These are phyloP conservation scores for Percopsis transmontana DNA, from an alignment of 2,113 vertebrate species.

Conservation along the genomic window DNA sequence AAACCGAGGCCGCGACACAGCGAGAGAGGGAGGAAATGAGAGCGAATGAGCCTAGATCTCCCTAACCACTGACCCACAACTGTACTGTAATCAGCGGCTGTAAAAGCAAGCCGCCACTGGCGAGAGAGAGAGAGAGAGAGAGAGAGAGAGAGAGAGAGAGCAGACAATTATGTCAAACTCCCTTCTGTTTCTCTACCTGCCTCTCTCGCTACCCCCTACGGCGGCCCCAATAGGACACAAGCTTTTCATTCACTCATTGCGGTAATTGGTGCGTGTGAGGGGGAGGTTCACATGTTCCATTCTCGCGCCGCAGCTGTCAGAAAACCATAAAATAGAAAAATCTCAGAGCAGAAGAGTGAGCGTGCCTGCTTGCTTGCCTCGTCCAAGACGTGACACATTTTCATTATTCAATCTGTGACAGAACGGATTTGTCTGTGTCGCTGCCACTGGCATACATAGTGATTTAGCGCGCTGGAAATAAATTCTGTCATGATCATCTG, in stretches of 20 bases:
- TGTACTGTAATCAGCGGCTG: neutral
- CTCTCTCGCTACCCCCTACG: slow-evolving; percentile 61
- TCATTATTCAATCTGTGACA: slow-evolving; percentile 59
- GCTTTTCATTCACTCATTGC: slow-evolving; percentile 77
- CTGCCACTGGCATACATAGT: slow-evolving; percentile 53
- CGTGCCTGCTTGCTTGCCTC: slow-evolving; percentile 36
- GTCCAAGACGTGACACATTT: slow-evolving; percentile 69
- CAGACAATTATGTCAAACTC: slow-evolving; percentile 62
- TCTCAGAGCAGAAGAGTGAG: slow-evolving; percentile 28
- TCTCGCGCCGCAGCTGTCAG: slow-evolving; percentile 70
- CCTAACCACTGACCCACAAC: neutral
- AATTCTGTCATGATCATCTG: slow-evolving; percentile 52
- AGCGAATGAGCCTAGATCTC: no score
- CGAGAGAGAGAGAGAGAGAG: neutral
- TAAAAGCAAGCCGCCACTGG: neutral
- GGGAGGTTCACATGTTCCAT: slow-evolving; percentile 72
- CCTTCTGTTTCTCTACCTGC: slow-evolving; percentile 13
- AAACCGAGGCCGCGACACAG: slow-evolving; percentile 3
- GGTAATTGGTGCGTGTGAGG: slow-evolving; percentile 73
- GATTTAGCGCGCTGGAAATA: slow-evolving; percentile 46
- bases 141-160: slow-evolving; percentile 7
- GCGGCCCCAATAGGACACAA: slow-evolving; percentile 73
- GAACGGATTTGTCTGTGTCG: slow-evolving; percentile 61
- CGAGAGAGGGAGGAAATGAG: no score
- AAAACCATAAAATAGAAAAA: slow-evolving; percentile 74